These are phyloP conservation scores for Brachyhypopomus gauderio DNA, from an alignment of 2,113 vertebrate species.

Conservation along the genomic window DNA sequence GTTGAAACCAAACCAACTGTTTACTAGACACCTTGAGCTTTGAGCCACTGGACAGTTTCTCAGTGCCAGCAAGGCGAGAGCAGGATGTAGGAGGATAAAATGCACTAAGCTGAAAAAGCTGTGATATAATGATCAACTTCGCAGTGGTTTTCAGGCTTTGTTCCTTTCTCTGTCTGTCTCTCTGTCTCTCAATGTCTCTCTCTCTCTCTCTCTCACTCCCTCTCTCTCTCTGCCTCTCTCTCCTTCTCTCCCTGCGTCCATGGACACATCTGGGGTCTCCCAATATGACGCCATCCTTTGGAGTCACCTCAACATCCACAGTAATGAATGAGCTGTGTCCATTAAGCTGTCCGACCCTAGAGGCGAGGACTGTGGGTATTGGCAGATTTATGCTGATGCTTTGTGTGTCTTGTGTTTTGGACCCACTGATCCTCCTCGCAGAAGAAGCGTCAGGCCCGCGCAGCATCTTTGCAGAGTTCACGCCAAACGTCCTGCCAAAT, in stretches of 20 bases:
- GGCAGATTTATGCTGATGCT: conserved; percentile 49
- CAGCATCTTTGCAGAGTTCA: conserved; percentile 53
- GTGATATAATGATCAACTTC: conserved; percentile 1
- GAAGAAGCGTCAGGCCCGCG: conserved; percentile 41
- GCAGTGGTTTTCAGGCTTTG: background rate
- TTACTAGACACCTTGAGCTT: background rate
- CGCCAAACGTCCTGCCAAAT: conserved; percentile 65
- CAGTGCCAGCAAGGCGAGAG: conserved; percentile 18
- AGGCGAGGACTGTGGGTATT: conserved; percentile 24
- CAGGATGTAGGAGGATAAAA: background rate
- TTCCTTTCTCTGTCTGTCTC: background rate
- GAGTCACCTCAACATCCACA: conserved; percentile 59
- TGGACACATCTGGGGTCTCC: conserved; percentile 37
- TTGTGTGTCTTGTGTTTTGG: conserved; percentile 38
- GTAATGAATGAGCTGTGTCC: conserved; percentile 65
- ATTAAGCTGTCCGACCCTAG: conserved; percentile 70
- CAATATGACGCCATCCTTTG: conserved; percentile 23
- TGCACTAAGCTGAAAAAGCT: background rate
- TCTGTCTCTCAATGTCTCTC: too few species aligned
- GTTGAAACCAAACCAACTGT: background rate
- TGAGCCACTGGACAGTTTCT: conserved; percentile 1
- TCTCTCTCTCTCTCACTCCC: too few species aligned
- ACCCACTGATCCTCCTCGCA: conserved; percentile 47
- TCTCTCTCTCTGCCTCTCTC: background rate
- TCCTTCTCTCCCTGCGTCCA: background rate